Conservation (phyloP, 2,797 vertebrate genomes). For the Vultur gryphus region DNA sequence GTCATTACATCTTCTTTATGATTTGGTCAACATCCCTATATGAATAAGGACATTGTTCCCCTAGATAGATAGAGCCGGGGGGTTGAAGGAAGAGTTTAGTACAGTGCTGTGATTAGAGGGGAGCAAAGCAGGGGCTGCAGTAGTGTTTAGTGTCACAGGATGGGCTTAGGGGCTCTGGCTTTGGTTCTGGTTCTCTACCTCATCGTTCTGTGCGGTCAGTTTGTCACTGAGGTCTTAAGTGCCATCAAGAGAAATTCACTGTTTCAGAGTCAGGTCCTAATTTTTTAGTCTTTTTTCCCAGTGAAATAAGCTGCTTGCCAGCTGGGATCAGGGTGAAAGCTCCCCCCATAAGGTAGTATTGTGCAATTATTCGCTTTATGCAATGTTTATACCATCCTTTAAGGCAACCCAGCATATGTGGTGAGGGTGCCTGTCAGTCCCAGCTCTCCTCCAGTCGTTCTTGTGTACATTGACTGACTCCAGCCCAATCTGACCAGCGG, state of each 20-base stretch:
- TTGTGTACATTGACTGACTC: background rate
- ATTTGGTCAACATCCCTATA: background rate
- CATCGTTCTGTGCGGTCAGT: accelerated
- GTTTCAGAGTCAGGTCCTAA: background rate
- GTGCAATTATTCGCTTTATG: slow-evolving; percentile 44
- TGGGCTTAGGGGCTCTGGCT: background rate
- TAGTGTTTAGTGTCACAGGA: background rate
- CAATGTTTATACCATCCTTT: slow-evolving; percentile 11
- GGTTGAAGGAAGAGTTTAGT: background rate
- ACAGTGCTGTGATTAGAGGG: background rate
- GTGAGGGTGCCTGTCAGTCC: background rate
- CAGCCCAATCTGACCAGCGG: background rate
- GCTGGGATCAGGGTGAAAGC: slow-evolving; percentile 50
- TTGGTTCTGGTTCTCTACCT: background rate
- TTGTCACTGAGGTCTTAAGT: background rate
- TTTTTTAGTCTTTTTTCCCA: background rate
- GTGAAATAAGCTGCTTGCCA: slow-evolving; percentile 38
- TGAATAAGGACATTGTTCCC: background rate
- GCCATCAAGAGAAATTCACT: background rate
- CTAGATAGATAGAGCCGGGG: background rate
- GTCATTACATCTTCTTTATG: slow-evolving; percentile 38
- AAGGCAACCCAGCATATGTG: background rate
- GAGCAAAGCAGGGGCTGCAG: background rate
- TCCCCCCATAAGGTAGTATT: slow-evolving; percentile 4
- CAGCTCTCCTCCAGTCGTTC: background rate